These are phyloP conservation scores for Thinocorus orbignyianus DNA, from an alignment of 2,113 vertebrate genomes.

Conservation along the genomic window DNA sequence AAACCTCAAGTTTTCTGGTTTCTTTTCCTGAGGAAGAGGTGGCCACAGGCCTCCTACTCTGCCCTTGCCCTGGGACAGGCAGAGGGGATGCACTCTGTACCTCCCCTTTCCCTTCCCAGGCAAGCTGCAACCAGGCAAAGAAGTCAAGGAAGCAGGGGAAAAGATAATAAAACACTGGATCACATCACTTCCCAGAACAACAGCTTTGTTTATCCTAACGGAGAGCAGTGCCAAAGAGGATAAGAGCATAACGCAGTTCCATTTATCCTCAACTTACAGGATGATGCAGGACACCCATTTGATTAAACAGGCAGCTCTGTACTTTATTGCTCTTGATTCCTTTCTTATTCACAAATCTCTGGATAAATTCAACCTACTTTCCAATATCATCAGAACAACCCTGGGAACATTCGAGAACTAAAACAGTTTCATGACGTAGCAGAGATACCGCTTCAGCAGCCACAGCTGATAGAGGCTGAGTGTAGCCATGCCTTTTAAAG, in stretches of 20 bases:
- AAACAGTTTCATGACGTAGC: background rate
- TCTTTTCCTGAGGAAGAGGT: background rate
- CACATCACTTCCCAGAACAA: background rate
- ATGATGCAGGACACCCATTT: background rate
- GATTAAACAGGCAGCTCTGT: background rate
- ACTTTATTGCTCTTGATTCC: background rate
- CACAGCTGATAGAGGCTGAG: background rate
- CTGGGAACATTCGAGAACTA: background rate
- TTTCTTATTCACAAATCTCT: background rate
- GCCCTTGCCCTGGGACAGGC: background rate
- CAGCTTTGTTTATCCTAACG: background rate
- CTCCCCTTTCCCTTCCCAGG: no score
- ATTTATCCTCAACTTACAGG: background rate
- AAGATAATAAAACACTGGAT: background rate
- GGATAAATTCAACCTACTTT: background rate
- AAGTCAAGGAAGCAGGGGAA: background rate
- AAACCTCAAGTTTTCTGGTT: background rate
- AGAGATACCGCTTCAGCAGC: background rate
- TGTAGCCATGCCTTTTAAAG: background rate
- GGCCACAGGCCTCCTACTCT: background rate
- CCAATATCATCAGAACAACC: background rate
- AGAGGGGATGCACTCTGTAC: background rate
- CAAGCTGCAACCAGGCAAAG: background rate
- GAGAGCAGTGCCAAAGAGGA: background rate
- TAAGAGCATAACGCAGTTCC: accelerated